Conservation (phyloP, 2,113 vertebrate species). For the Saimiri boliviensis region DNA sequence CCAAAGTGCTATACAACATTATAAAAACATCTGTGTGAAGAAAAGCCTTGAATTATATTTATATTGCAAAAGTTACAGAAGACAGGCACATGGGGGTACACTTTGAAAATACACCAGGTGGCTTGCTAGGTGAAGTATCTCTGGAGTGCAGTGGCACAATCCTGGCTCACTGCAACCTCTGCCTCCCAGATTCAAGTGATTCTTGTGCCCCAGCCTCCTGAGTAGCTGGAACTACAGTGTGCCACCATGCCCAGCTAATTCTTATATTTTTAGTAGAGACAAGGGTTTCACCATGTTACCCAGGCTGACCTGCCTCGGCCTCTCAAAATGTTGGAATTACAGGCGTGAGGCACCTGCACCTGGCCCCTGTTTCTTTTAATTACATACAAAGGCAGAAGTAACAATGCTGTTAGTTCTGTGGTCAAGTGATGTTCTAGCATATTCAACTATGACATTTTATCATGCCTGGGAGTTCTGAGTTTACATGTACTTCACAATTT, state of each 20-base stretch:
- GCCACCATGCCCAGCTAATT: no score
- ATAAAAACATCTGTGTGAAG: background rate
- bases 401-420: background rate
- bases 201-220: no score
- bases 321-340: no score
- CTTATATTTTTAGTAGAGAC: no score
- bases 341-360: no score
- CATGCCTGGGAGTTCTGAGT: background rate
- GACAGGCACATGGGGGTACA: rapidly evolving
- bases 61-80: background rate
- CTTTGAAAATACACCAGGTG: background rate
- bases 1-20: background rate
- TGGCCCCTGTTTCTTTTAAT: background rate
- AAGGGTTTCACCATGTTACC: no score
- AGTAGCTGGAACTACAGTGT: no score
- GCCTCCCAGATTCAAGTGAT: no score
- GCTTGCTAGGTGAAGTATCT: background rate
- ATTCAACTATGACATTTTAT: background rate
- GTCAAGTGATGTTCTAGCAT: background rate
- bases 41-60: background rate
- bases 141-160: no score
- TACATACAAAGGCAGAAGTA: background rate
- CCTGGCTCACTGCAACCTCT: no score
- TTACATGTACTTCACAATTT: background rate
- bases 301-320: no score